Percentiles rank a stretch among this genome's conserved stretches.
phyloP scores from a whole-genome alignment of 2,113 vertebrate species.

The Naja naja region DNA sequence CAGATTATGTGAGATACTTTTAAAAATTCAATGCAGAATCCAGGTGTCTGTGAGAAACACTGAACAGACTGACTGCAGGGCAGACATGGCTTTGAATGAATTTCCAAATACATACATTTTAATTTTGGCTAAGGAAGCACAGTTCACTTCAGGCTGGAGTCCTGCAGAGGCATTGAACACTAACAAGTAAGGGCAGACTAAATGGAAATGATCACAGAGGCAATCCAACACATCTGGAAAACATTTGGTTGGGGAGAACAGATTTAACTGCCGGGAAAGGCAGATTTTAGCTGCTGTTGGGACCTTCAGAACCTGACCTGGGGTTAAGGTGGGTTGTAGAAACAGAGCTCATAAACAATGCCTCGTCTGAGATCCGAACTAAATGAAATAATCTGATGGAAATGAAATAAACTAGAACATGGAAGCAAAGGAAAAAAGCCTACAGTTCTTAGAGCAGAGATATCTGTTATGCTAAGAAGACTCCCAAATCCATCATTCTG shows the following conservation, averaged over 20 bases:
- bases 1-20: conserved; percentile 35
- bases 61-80: not conserved
- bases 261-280: not conserved
- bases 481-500: not conserved
- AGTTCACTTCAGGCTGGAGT: not conserved
- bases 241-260: not conserved
- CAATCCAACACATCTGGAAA: not conserved
- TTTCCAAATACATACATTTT: not conserved
- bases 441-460: not conserved
- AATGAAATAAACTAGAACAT: not conserved
- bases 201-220: not conserved
- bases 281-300: not conserved
- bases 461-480: not conserved
- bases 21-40: not conserved
- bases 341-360: not conserved
- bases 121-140: not conserved
- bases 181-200: not conserved
- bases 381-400: not conserved
- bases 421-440: not conserved
- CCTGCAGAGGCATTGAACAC: not conserved
- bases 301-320: not conserved
- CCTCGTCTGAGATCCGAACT: not conserved
- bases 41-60: not conserved
- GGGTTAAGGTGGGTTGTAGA: not conserved
- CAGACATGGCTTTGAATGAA: not conserved